Evolutionary conservation across 1,140 invertebrate genomes (phyloP).

Genomic region (Cherax quadricarinatus): DNA sequence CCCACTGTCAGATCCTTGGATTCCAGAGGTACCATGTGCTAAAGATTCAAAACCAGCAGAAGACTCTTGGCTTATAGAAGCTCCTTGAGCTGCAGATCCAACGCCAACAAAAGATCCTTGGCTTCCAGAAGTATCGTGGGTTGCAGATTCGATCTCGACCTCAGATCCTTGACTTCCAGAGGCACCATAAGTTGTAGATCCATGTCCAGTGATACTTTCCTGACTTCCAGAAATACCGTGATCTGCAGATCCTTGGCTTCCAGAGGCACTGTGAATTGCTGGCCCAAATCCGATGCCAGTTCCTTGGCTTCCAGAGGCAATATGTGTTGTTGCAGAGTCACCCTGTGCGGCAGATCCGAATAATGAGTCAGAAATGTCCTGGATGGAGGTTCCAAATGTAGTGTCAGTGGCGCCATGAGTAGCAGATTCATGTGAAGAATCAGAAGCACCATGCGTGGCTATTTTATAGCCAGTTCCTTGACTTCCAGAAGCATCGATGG

Average conservation of each 20-base stretch:
- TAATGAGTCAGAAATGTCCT: neutral
- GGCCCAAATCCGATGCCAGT: neutral
- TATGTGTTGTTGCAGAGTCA: neutral
- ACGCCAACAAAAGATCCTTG: neutral
- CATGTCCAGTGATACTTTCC: neutral
- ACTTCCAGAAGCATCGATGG: too few species aligned
- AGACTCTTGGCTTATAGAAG: too few species aligned
- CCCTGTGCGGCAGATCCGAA: neutral
- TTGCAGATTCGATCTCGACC: neutral
- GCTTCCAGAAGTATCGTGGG: neutral
- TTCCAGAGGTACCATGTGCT: too few species aligned
- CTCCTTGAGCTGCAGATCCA: too few species aligned
- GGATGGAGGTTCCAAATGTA: neutral
- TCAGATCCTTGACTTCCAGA: neutral
- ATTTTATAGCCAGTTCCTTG: too few species aligned
- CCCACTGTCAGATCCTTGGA: too few species aligned
- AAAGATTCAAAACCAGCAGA: too few species aligned
- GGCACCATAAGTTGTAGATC: neutral
- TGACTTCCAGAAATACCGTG: neutral
- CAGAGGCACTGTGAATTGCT: neutral
- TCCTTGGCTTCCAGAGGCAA: neutral
- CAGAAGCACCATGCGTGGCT: too few species aligned
- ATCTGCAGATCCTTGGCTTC: neutral
- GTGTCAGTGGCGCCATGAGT: neutral
- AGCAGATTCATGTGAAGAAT: neutral